Base-by-base conservation (phyloP, 2,888 invertebrate genomes). In the Melitaea athalia region DNA sequence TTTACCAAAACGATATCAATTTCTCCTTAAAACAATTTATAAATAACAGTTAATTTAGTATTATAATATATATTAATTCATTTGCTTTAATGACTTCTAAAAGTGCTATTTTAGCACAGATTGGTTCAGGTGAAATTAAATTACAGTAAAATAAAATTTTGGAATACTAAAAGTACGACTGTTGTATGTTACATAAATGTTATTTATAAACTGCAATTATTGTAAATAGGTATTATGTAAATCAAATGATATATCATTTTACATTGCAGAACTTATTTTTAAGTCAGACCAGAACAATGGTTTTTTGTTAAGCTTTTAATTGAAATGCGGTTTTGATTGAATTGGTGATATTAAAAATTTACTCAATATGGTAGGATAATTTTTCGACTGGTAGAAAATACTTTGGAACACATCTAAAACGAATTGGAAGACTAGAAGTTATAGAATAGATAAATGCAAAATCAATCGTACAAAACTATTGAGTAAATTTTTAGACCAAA, bases 191-290 rank as follows among this genome's bases (percentile, higher is more conserved):
- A 12, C 33, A 15, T 38, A 14, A 55, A 24, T 14, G 52, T 53
- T 60, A 63, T 70, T 67, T 70, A 61, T 55, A 70, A 67, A 50
- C 67, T 67, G 63, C 60, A 52, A 63, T 63, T 70, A 55, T 38
- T 55, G 55, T 55, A 55, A 55, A 55, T 43, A n/a, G n/a, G n/a
- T n/a, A 63, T 55, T 8, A 6, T 33, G 14, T 31, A 14, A 5
- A 31, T 33, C 7, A 14, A 50, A 45, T 45, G 14, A 10, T 24
- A 17, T 52, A 24, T 52, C 12, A 12, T 24, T 52, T 52, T 52
- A 24, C 4, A 17, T 31, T 12, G 1, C 12, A 31, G 17, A 52
- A 12, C 0, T 1, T 11, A 12, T 12, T 24, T 12, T 52, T 52
- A 17, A 24, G 24, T 52, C 0, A 45, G 3, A 45, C 8, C 12